Conservation (phyloP, 2,888 invertebrate species). For the Apamea epomidion region DNA sequence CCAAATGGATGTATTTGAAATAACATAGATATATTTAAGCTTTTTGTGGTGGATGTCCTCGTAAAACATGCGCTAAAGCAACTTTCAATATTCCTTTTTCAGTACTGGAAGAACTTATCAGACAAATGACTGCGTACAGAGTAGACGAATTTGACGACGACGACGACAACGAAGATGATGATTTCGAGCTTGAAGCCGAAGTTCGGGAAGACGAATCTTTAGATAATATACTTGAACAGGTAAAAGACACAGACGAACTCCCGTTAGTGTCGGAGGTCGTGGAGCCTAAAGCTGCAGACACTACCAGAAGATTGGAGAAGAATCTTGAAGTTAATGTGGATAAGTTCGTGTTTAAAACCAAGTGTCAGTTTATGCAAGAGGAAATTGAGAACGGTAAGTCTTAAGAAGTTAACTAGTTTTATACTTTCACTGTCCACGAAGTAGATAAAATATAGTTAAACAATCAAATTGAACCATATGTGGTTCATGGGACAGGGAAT, state of each 20-base stretch:
- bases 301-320: slow-evolving; percentile 73
- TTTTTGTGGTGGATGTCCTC: not conserved
- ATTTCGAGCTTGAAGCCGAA: slow-evolving; percentile 76
- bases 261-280: slow-evolving; percentile 78
- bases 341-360: slow-evolving; percentile 83
- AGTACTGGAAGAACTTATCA: slow-evolving; percentile 93
- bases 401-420: not conserved
- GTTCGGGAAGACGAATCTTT: slow-evolving; percentile 63
- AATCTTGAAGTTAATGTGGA: slow-evolving; percentile 74
- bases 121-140: slow-evolving; percentile 91
- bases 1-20: not conserved
- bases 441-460: not conserved
- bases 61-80: not conserved
- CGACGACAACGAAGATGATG: slow-evolving; percentile 83
- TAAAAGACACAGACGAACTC: slow-evolving; percentile 68
- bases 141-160: slow-evolving; percentile 88
- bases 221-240: slow-evolving; percentile 62
- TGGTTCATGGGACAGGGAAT: not conserved
- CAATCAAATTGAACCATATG: not conserved
- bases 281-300: slow-evolving; percentile 82
- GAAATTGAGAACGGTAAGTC: slow-evolving; percentile 80
- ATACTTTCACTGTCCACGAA: not conserved
- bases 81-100: slow-evolving; percentile 59
- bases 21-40: not conserved
- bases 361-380: slow-evolving; percentile 90